Base-by-base conservation (phyloP, 2,888 invertebrate genomes). In the Tipula vernalis region DNA sequence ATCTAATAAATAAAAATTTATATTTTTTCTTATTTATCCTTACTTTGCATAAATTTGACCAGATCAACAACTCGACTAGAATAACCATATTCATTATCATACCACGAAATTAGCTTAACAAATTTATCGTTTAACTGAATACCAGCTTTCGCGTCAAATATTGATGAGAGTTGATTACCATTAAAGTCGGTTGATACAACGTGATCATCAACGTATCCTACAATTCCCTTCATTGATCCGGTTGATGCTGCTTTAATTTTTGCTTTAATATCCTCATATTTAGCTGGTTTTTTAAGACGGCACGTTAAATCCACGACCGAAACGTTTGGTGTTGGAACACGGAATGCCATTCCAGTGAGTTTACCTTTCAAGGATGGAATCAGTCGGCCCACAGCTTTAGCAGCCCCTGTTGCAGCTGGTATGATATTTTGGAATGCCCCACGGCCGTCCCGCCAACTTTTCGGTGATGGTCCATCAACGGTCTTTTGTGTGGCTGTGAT, bases 341-440 rank as follows among this genome's bases (percentile, higher is more conserved):
- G 96, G 97, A 99, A 99, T 88, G 99, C 99, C 99, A 99, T 99
- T 90, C 99, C 99, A 88, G 99, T 99, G 88, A 99, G 94, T 92
- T 99, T 99, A 89, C 99, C 99, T 90, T 99, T 98, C 88, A 99
- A 94, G 87, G 96, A 95, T 87, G 99, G 99, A 92, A 99, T 99
- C 89, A 99, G 99, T 93, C 99, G 99, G 89, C 99, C 99, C 86
- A 99, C 99, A 90, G 99, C 99, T 92, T 99, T 99, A 88, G 99
- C 99, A 88, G 99, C 99, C 88, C 99, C 99, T 89, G 99, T 99
- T 28, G 98, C 94, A 87, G 99, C 99, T 88, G 99, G 99, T 93
- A 99, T 99, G 93, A 99, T 99, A 93, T 99, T 99, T 92, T 99
- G 98, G 88, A 95, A 96, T 89, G 99, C 99, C 90, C 98, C 98